phyloP scores from a whole-genome alignment of 53 echinoderm and acorn worm genomes.

The Stichopus horrens region DNA sequence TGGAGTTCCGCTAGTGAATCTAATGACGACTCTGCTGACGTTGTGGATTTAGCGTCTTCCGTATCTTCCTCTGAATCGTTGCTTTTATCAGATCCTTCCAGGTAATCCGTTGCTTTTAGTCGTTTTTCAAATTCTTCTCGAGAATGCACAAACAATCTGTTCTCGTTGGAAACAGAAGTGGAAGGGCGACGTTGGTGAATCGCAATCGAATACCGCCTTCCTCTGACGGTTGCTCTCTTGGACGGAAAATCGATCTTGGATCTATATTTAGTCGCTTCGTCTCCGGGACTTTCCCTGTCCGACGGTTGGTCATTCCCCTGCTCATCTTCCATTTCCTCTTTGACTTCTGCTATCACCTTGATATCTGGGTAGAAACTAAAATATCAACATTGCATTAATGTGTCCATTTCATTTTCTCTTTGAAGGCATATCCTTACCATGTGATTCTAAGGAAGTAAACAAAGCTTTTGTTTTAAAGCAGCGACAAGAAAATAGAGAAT shows the following conservation, averaged over 20 bases:
- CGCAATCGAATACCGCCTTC: slow-evolving; percentile 26
- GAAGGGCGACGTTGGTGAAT: slow-evolving; percentile 17
- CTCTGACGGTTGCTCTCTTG: background rate
- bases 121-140: background rate
- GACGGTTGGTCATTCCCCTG: background rate
- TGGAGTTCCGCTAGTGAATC: slow-evolving; percentile 37
- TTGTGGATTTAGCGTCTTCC: background rate
- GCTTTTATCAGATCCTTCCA: background rate
- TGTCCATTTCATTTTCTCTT: no score
- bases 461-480: no score
- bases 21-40: slow-evolving; percentile 11
- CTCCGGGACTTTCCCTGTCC: background rate
- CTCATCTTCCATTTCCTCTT: no score
- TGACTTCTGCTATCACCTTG: no score
- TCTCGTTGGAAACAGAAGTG: slow-evolving; percentile 21
- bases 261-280: background rate
- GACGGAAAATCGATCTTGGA: background rate
- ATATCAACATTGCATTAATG: no score
- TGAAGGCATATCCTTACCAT: no score
- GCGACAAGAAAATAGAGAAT: no score
- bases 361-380: no score
- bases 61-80: background rate
- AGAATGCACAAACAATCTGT: slow-evolving; percentile 30
- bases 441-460: no score
- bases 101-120: background rate